phyloP scores from a whole-genome alignment of 2,113 vertebrate genomes.

The Elephantulus edwardii region DNA sequence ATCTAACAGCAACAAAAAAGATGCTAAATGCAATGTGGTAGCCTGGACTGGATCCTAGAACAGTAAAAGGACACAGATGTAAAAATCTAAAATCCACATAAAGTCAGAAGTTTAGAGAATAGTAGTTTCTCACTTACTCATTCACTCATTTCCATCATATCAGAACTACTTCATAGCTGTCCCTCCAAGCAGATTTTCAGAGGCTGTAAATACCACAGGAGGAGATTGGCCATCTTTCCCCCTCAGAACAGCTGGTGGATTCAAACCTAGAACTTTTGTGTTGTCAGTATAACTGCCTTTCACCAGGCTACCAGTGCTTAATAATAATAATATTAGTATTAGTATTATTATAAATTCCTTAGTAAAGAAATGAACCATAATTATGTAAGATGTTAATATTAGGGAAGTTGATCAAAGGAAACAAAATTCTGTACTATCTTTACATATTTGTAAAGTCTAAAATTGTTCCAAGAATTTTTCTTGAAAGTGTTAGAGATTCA shows the following conservation, averaged over 20 bases:
- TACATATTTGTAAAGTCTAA: neutral
- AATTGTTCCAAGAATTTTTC: neutral
- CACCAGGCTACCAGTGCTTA: no score
- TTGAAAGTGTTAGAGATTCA: neutral
- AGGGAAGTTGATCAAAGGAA: neutral
- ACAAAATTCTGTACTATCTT: neutral
- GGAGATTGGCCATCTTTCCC: no score
- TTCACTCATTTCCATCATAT: no score
- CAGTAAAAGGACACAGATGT: neutral
- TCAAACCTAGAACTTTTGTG: no score
- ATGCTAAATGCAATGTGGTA: neutral
- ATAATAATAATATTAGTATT: no score
- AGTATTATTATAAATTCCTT: neutral
- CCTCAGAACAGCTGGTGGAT: no score
- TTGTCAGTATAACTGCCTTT: no score
- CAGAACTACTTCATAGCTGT: no score
- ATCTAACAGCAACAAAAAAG: no score
- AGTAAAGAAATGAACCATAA: neutral
- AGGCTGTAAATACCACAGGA: no score
- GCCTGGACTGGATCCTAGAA: neutral
- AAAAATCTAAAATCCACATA: slow-evolving; percentile 28
- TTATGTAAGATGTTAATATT: neutral
- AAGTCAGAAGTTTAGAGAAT: neutral
- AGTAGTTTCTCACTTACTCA: no score
- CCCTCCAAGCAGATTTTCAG: no score